A percentile compares a stretch with the other conserved stretches of the same genome.
phyloP scores from a whole-genome alignment of 2,797 vertebrate species.

The Platyrinchus mystaceus region DNA sequence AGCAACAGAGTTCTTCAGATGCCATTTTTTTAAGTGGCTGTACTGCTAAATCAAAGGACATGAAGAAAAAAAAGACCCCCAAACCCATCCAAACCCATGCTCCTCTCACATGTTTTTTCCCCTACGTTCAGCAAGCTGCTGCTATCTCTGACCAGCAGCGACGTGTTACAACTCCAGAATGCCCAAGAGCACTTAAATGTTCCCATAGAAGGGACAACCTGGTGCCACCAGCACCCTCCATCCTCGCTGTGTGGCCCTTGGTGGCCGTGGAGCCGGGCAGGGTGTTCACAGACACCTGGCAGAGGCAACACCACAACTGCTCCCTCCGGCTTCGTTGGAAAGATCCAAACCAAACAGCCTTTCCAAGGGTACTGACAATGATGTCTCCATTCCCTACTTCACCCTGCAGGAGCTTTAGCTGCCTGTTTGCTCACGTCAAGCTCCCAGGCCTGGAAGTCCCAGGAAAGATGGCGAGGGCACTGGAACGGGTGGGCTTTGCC shows the following conservation, averaged over 20 bases:
- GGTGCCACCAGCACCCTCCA: neutral
- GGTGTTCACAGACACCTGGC: rapidly evolving
- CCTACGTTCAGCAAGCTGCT: neutral
- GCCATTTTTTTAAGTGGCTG: neutral
- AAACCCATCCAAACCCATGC: neutral
- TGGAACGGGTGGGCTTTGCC: rapidly evolving
- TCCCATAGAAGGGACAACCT: rapidly evolving
- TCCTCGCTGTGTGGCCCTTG: rapidly evolving
- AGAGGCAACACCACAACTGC: neutral
- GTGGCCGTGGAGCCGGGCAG: rapidly evolving
- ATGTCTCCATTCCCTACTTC: neutral
- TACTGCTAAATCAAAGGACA: neutral
- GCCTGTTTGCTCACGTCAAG: neutral
- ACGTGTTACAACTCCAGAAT: neutral
- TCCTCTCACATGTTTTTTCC: rapidly evolving
- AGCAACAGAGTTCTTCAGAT: neutral
- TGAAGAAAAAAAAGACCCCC: neutral
- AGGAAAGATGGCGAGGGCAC: neutral
- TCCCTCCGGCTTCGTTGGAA: rapidly evolving
- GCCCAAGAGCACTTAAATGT: neutral
- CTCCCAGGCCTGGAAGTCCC: neutral
- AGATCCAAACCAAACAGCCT: slow-evolving; percentile 51
- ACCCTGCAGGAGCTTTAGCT: neutral
- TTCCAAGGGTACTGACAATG: neutral
- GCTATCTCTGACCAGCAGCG: neutral